These are phyloP conservation scores for Apocrypta bakeri DNA, from an alignment of 1,140 invertebrate species.

Conservation along the genomic window DNA sequence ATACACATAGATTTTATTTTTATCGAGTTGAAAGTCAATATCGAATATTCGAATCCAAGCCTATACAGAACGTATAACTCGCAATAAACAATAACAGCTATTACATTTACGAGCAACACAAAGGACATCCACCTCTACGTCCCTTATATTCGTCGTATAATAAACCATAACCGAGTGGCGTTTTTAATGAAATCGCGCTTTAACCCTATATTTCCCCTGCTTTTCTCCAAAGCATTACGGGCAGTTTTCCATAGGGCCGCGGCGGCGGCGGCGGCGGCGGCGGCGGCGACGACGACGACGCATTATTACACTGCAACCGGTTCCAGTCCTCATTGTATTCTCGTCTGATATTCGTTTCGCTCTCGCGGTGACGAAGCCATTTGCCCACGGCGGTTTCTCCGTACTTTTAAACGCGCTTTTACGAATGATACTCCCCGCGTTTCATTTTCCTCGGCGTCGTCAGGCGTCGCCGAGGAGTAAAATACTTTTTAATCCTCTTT, in stretches of 20 bases:
- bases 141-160: neutral
- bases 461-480: neutral
- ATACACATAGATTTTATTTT: too few species aligned
- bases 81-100: too few species aligned
- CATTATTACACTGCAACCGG: slow-evolving; percentile 14
- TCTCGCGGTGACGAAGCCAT: slow-evolving; percentile 9
- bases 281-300: neutral
- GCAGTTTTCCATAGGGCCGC: neutral
- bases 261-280: too few species aligned
- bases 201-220: neutral
- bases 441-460: slow-evolving; percentile 10
- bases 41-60: too few species aligned
- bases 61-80: too few species aligned
- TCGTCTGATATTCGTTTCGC: slow-evolving; percentile 13
- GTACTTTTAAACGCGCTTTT: neutral
- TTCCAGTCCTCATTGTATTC: neutral
- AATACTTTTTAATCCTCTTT: slow-evolving; percentile 17
- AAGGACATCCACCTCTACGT: too few species aligned
- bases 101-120: too few species aligned
- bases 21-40: too few species aligned
- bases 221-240: neutral
- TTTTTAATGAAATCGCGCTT: neutral
- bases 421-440: neutral
- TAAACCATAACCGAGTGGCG: neutral
- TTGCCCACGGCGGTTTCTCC: neutral